Conservation (phyloP, 2,888 invertebrate genomes). For the Trissoscelio sp. region DNA sequence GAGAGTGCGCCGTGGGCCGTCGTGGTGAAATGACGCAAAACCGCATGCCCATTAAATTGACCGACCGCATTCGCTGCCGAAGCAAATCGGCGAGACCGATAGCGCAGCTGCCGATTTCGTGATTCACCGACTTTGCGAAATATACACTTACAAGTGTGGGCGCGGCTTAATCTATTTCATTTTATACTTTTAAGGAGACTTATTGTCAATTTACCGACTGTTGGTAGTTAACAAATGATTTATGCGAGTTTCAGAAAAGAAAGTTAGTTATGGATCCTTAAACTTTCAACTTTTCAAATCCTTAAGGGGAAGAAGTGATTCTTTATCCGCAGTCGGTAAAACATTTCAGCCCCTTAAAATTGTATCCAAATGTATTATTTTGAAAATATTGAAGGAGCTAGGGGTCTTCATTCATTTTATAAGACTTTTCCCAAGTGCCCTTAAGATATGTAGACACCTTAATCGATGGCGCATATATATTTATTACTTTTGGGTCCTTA, state of each 20-base stretch:
- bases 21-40: conserved; percentile 74
- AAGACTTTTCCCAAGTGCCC: too few relatives aligned
- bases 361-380: too few relatives aligned
- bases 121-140: conserved; percentile 66
- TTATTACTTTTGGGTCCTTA: too few relatives aligned
- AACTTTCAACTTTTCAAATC: too few relatives aligned
- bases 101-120: conserved; percentile 65
- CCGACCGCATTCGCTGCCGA: conserved; percentile 65
- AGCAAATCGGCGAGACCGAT: conserved; percentile 64
- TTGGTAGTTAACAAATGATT: neutral
- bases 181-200: neutral
- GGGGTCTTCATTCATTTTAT: too few relatives aligned
- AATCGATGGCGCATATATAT: too few relatives aligned
- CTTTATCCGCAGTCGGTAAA: conserved; percentile 21
- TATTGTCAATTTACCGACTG: conserved; percentile 3
- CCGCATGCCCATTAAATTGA: conserved; percentile 71
- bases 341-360: neutral
- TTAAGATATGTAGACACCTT: too few relatives aligned
- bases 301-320: neutral
- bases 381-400: too few relatives aligned
- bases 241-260: too few relatives aligned
- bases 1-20: conserved; percentile 47
- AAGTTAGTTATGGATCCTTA: too few relatives aligned
- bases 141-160: conserved; percentile 16
- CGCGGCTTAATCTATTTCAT: conserved; percentile 9